Evolutionary conservation across 35 echinoderm and acorn worm genomes (phyloP), one percentile per base, ranked within the genome.

Genomic region (Apostichopus parvimensis): DNA sequence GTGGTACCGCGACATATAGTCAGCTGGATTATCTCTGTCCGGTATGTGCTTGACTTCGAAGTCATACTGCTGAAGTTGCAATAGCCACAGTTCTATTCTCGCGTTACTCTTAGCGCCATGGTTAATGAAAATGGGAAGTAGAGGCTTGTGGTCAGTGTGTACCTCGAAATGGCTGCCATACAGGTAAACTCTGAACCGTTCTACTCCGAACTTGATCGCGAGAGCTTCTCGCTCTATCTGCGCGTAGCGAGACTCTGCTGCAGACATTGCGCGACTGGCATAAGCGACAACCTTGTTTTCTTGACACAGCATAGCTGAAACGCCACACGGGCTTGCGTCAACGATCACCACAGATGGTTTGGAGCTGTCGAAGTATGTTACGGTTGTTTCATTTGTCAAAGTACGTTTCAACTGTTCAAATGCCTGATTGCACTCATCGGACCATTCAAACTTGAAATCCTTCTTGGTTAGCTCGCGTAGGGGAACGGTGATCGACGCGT

Each of bases 1-100:
- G 18, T 80, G 92, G 65, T 96, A 92, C 59, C 89, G 80, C 17
- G 95, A 96, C 77, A 96, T 15, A 78, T 94, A 96, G 68, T 96
- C 90, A 17, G 95, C 92, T 24, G 76, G 89, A 60, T 96, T 94
- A 26, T 78, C 78, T 86, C 73, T 92, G 9, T 93, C 93, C 86
- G 83, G 54, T 65, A 59, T 83, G 18, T 83, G 80, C 14, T 83
- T 83, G 12, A 83, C 80, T 83, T 83, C 53, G 57, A 72, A 88
- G 34, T 88, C 55, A 52, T 90, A 90, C 56, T 90, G 62, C 53
- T 90, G 87, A 8, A 90, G 87, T 90, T 77, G 20, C 12, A 88
- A 72, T 28, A 88, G 26, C 86, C 86, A 77, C 78, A 80, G 78
- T 80, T 80, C 78, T 57, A 83, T 83, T 83, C 80, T 83, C 55